These are phyloP conservation scores for Drosophila willistoni DNA, from an alignment of 1,140 invertebrate species.

Conservation along the genomic window DNA sequence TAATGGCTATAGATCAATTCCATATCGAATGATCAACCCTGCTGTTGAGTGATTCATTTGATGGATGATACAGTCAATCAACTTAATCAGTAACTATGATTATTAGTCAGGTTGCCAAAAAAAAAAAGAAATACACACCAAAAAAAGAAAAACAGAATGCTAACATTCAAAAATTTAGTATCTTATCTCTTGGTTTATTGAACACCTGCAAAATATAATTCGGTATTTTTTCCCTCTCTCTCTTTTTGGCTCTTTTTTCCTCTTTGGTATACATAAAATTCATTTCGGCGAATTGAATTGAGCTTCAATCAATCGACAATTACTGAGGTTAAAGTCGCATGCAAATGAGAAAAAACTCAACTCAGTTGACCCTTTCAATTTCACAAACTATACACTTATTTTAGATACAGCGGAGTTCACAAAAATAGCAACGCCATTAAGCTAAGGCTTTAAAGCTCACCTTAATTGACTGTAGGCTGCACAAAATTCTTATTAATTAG, in stretches of 20 bases:
- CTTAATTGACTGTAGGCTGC: too few species aligned
- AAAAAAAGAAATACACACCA: neutral
- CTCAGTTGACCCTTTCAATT: constrained; percentile 22
- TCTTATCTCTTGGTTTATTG: constrained; percentile 7
- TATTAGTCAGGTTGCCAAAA: constrained; percentile 8
- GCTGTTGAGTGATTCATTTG: constrained; percentile 5
- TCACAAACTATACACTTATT: neutral
- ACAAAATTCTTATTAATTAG: too few species aligned
- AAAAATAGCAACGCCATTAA: too few species aligned
- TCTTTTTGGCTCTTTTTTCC: neutral
- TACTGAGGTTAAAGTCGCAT: constrained; percentile 5
- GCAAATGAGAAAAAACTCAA: neutral
- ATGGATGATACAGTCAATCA: constrained; percentile 12
- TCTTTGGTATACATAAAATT: neutral
- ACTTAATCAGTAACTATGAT: constrained; percentile 12
- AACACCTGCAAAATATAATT: constrained; percentile 10
- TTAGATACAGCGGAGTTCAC: too few species aligned
- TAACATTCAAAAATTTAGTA: constrained; percentile 1
- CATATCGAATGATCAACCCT: constrained; percentile 1
- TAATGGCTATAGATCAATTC: neutral
- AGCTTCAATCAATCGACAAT: constrained; percentile 21
- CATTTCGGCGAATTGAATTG: constrained; percentile 17
- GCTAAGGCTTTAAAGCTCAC: too few species aligned
- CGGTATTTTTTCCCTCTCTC: neutral
- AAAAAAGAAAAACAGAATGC: neutral